These are phyloP conservation scores for Hypomecis punctinalis DNA, from an alignment of 2,888 invertebrate species.

Conservation along the genomic window DNA sequence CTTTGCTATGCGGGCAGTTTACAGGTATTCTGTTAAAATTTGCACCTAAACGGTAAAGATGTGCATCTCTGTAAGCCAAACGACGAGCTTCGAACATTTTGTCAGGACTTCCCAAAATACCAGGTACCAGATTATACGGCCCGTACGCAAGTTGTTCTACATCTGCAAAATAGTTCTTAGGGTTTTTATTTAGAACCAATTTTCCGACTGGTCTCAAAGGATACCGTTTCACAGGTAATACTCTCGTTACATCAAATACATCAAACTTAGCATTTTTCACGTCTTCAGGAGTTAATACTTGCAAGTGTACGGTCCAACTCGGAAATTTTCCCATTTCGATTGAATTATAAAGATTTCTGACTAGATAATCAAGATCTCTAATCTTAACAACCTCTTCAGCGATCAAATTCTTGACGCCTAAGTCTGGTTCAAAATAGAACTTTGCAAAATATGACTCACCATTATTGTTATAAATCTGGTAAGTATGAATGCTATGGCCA, in stretches of 20 bases:
- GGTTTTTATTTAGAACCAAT: constrained; percentile 92
- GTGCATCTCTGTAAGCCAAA: constrained; percentile 94
- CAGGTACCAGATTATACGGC: constrained; percentile 93
- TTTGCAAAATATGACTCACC: constrained; percentile 91
- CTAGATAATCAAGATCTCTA: constrained; percentile 95
- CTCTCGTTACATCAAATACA: constrained; percentile 95
- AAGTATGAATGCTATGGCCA: constrained; percentile 96
- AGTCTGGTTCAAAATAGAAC: constrained; percentile 95
- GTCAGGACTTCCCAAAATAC: constrained; percentile 94
- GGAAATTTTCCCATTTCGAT: constrained; percentile 89
- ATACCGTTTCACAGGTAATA: constrained; percentile 90
- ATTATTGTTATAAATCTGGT: constrained; percentile 91
- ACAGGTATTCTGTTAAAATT: constrained; percentile 95
- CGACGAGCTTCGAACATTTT: constrained; percentile 93
- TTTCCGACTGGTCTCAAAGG: constrained; percentile 93
- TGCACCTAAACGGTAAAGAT: constrained; percentile 91
- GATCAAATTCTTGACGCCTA: constrained; percentile 89
- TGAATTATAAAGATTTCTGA: constrained; percentile 93
- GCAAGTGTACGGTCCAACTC: constrained; percentile 91
- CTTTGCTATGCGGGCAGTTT: constrained; percentile 90
- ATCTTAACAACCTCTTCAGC: background rate
- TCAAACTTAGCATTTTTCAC: constrained; percentile 91
- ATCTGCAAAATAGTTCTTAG: constrained; percentile 94
- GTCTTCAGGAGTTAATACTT: constrained; percentile 92
- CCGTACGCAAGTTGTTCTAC: constrained; percentile 95